Percentiles rank a stretch among this genome's conserved stretches.
Evolutionary conservation across 2,888 invertebrate species (phyloP).

Genomic region (Phaedon cochleariae): DNA sequence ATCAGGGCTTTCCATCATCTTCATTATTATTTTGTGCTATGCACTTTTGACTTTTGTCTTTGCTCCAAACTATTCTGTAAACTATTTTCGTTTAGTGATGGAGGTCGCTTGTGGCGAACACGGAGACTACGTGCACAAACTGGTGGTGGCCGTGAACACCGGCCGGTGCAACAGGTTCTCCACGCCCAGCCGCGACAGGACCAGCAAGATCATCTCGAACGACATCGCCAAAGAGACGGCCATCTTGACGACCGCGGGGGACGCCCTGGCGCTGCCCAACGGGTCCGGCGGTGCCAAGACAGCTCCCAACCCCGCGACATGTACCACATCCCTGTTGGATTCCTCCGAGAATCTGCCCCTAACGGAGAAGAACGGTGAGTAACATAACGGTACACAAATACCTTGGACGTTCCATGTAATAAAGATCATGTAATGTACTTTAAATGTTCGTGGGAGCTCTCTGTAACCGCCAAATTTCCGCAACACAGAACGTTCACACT

Average conservation of each 20-base stretch:
- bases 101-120: constrained; percentile 96
- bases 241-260: constrained; percentile 53
- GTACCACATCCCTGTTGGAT: constrained; percentile 64
- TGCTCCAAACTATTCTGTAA: too few species aligned
- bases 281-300: constrained; percentile 54
- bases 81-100: constrained; percentile 90
- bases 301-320: constrained; percentile 62
- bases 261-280: constrained; percentile 52
- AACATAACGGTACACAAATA: neutral
- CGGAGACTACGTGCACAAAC: constrained; percentile 86
- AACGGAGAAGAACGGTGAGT: constrained; percentile 65
- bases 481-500: too few species aligned
- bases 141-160: constrained; percentile 84
- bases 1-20: too few species aligned
- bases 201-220: constrained; percentile 63
- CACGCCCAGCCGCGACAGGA: constrained; percentile 61
- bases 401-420: too few species aligned
- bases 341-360: constrained; percentile 58
- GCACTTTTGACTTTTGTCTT: too few species aligned
- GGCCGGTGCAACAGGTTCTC: constrained; percentile 75
- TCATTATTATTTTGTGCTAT: too few species aligned
- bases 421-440: too few species aligned
- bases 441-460: too few species aligned
- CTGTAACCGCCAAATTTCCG: too few species aligned
- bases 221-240: constrained; percentile 65